A percentile compares a stretch with the other conserved stretches of the same genome.
Evolutionary conservation across 2,797 vertebrate species (phyloP).

Genomic region (Aulostomus chinensis): DNA sequence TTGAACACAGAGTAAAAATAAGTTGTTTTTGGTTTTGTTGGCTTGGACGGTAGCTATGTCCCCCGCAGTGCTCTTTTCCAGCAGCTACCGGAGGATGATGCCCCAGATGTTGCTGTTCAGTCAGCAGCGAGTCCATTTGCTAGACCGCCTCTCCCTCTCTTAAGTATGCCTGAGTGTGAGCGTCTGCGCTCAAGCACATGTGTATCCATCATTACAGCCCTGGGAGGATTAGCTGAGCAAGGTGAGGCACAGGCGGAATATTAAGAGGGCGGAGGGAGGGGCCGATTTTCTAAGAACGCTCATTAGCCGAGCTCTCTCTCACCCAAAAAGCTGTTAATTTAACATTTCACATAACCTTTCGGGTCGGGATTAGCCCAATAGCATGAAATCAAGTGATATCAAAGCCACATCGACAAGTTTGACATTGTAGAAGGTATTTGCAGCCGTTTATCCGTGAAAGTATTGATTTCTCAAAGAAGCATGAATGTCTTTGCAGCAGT

Average conservation of each 20-base stretch:
- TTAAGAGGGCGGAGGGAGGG: conserved; percentile 47
- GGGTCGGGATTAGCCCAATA: conserved; percentile 31
- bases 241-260: conserved; percentile 63
- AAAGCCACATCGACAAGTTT: conserved; percentile 10
- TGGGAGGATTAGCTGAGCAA: conserved; percentile 63
- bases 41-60: no score
- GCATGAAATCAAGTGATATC: conserved; percentile 9
- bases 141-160: conserved; percentile 37
- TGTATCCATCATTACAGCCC: conserved; percentile 57
- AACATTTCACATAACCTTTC: conserved; percentile 33
- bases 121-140: conserved; percentile 47
- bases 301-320: conserved; percentile 49
- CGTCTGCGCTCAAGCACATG: conserved; percentile 10
- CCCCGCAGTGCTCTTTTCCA: no score
- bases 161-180: conserved; percentile 19
- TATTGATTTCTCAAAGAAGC: background rate
- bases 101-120: no score
- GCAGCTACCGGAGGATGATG: no score
- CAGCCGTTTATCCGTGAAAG: conserved; percentile 5
- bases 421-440: background rate
- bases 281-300: conserved; percentile 45
- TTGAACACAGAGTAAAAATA: no score
- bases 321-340: conserved; percentile 39
- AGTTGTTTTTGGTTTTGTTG: no score
- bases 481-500: conserved; percentile 1